phyloP scores from a whole-genome alignment of 2,113 vertebrate genomes.

The Phrynocephalus versicolor region DNA sequence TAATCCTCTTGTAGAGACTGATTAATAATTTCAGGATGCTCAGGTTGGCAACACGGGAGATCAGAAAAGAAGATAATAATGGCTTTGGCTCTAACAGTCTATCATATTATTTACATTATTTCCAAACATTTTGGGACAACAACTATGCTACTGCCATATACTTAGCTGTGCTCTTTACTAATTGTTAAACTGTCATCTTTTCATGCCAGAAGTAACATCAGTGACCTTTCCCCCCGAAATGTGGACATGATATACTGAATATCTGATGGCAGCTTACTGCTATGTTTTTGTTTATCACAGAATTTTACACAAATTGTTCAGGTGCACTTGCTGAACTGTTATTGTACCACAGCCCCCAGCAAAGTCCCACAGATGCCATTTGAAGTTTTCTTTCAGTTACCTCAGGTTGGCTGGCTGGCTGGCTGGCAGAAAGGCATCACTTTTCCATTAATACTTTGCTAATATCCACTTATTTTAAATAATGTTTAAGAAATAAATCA shows the following conservation, averaged over 20 bases:
- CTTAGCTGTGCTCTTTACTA: neutral
- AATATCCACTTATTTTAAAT: constrained; percentile 56
- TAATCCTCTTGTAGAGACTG: constrained; percentile 9
- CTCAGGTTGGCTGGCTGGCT: constrained; percentile 31
- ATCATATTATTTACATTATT: constrained; percentile 16
- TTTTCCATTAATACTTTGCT: constrained; percentile 56
- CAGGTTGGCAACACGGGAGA: neutral
- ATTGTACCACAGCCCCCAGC: neutral
- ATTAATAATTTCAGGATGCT: constrained; percentile 29
- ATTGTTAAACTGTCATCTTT: neutral
- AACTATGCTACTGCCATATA: constrained; percentile 25
- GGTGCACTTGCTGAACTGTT: neutral
- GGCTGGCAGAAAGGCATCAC: constrained; percentile 57
- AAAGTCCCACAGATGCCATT: neutral
- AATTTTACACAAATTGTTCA: constrained; percentile 25
- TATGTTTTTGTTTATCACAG: neutral
- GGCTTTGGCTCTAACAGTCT: constrained; percentile 26
- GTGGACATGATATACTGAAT: neutral
- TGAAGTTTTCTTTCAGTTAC: neutral
- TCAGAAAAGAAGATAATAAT: constrained; percentile 21
- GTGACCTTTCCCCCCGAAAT: neutral
- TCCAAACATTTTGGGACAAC: constrained; percentile 27
- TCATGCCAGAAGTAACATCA: neutral
- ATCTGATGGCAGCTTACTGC: neutral
- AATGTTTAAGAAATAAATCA: constrained; percentile 60